Base-by-base conservation (phyloP, 2,888 invertebrate genomes). In the Gymnosoma rotundatum region DNA sequence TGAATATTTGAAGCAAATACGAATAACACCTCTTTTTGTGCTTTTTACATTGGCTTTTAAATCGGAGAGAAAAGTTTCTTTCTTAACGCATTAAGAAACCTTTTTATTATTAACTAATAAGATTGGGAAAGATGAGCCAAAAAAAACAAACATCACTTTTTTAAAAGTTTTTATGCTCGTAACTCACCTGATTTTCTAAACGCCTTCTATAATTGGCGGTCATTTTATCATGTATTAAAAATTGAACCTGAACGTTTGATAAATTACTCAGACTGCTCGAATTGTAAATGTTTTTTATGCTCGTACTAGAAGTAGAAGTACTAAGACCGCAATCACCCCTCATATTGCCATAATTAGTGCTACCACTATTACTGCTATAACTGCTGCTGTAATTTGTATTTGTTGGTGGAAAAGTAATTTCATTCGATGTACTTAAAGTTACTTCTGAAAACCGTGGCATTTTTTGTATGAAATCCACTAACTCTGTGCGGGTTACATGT, bases 381-480 rank as follows among this genome's bases (percentile, higher is more conserved):
- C 67, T 67, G 54, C 84, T 87, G 70, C 86, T 64, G 32, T 72
- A 83, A 54, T 61, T 78, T 36, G 58, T 14, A 69, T 75, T 87
- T 25, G 88, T 86, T 72, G 89, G 89, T 21, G 52, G 58, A 12
- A 87, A 87, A 20, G 75, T 76, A 69, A 90, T 91, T 88, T 89
- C 93, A 87, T 70, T 91, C 87, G 86, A 58, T 0, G 83, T 61
- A 2, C 73, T 76, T 12, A 70, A 70, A 0, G 81, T 74, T 0
- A 50, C 91, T 87, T 93, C 94, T n/a, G 92, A 91, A 88, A 93
- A 94, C 18, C 70, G 45, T 3, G 94, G 90, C 81, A 94, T 94
- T 87, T 94, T 94, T 87, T 95, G 95, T 72, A 97, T 93, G 86
- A 95, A 95, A 52, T 97, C 96, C 0, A 95, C 92, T 3, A 96